Evolutionary conservation across 2,797 vertebrate genomes (phyloP).

Genomic region (Menidia menidia): DNA sequence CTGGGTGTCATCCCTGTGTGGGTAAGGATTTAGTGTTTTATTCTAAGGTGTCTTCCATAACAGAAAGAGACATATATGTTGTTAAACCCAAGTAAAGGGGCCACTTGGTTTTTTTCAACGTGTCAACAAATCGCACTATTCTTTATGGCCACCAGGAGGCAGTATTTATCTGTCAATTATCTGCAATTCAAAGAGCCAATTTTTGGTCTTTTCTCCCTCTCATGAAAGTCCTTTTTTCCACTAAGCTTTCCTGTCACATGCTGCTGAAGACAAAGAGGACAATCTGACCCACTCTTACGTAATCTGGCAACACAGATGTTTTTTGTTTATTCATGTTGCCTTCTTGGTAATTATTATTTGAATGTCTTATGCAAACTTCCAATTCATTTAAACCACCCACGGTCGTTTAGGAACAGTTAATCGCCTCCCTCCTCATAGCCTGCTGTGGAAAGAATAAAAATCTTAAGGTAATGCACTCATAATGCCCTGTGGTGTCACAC

Average conservation of each 20-base stretch:
- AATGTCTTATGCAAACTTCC: background rate
- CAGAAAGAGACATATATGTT: background rate
- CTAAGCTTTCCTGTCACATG: background rate
- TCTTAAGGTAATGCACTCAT: conserved; percentile 41
- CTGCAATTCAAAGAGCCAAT: rapidly evolving
- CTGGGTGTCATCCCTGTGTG: too few relatives aligned
- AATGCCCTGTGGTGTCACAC: conserved; percentile 38
- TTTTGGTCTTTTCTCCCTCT: background rate
- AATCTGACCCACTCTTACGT: background rate
- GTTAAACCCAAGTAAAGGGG: background rate
- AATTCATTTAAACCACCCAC: background rate
- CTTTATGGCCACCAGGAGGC: conserved; percentile 41
- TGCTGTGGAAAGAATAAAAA: conserved; percentile 11
- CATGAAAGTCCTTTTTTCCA: background rate
- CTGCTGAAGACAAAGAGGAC: background rate
- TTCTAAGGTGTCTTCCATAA: background rate
- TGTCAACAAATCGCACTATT: conserved; percentile 3
- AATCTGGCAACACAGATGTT: too few relatives aligned
- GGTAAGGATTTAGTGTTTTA: background rate
- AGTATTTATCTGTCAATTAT: conserved; percentile 7
- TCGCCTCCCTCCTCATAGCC: background rate
- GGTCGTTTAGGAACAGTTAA: background rate
- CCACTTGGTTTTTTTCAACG: too few relatives aligned
- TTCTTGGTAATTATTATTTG: too few relatives aligned
- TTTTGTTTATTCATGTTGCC: too few relatives aligned